These are phyloP conservation scores for Plagodis dolabraria DNA, from an alignment of 2,888 invertebrate species.

Conservation along the genomic window DNA sequence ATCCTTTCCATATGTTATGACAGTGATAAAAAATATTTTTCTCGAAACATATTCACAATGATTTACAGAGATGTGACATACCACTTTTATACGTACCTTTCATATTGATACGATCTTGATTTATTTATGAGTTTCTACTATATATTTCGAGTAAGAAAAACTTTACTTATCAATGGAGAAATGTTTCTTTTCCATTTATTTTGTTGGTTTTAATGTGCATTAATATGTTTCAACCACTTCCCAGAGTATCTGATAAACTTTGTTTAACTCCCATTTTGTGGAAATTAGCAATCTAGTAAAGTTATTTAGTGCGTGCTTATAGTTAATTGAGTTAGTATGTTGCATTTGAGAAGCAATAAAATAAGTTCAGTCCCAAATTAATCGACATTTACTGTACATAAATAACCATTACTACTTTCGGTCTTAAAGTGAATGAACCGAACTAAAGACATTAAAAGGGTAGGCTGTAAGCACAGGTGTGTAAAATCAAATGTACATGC, in stretches of 20 bases:
- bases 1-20: too few relatives aligned
- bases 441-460: constrained; percentile 75
- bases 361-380: constrained; percentile 24
- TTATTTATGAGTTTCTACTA: too few relatives aligned
- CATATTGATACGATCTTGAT: too few relatives aligned
- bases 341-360: constrained; percentile 28
- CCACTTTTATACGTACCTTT: too few relatives aligned
- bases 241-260: constrained; percentile 15
- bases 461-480: constrained; percentile 67
- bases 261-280: constrained; percentile 23
- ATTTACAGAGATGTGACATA: too few relatives aligned
- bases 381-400: constrained; percentile 33
- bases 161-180: too few relatives aligned
- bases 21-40: too few relatives aligned
- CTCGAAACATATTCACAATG: too few relatives aligned
- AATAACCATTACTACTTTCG: constrained; percentile 44
- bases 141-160: too few relatives aligned
- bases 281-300: constrained; percentile 24
- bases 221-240: neutral
- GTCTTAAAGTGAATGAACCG: constrained; percentile 59
- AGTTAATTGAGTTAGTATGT: constrained; percentile 27
- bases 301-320: constrained; percentile 25
- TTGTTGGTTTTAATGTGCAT: too few relatives aligned
- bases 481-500: constrained; percentile 72
- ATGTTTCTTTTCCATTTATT: too few relatives aligned